Conservation (phyloP, 2,888 invertebrate genomes). For the Parnassius mnemosyne region DNA sequence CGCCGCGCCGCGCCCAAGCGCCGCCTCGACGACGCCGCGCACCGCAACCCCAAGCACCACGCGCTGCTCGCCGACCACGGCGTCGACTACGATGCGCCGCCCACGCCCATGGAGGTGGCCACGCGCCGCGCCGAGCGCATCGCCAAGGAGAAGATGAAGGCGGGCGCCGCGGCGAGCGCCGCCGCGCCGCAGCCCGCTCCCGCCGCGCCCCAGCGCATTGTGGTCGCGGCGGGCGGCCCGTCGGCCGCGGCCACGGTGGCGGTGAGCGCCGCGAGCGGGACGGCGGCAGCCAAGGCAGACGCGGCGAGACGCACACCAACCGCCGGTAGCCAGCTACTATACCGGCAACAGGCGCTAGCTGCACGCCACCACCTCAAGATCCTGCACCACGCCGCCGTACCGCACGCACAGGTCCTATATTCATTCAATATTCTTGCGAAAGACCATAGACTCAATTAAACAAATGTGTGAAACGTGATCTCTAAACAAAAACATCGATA, state of each 20-base stretch:
- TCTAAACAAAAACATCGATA: no score
- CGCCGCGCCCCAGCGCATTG: conserved; percentile 55
- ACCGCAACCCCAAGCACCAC: conserved; percentile 90
- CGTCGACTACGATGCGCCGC: conserved; percentile 91
- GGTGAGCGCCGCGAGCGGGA: conserved; percentile 57
- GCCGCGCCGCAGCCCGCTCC: conserved; percentile 59
- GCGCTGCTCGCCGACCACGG: conserved; percentile 91
- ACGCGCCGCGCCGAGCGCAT: conserved; percentile 90
- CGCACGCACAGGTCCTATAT: conserved; percentile 42
- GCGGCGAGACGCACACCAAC: conserved; percentile 49
- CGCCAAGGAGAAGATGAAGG: conserved; percentile 88
- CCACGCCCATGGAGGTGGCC: conserved; percentile 91
- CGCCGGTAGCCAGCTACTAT: conserved; percentile 72
- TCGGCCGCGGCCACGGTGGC: conserved; percentile 40
- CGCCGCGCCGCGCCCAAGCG: conserved; percentile 89
- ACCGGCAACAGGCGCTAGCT: conserved; percentile 81
- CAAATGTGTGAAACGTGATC: no score
- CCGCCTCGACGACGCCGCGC: conserved; percentile 86
- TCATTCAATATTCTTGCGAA: no score
- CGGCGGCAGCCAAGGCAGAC: conserved; percentile 51
- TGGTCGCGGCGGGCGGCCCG: conserved; percentile 29
- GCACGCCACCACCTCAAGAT: conserved; percentile 73
- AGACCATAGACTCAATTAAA: no score
- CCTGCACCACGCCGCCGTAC: conserved; percentile 59
- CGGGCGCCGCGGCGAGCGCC: conserved; percentile 42